These are phyloP conservation scores for Drosophila hamatofila DNA, from an alignment of 2,888 invertebrate genomes.

Conservation along the genomic window DNA sequence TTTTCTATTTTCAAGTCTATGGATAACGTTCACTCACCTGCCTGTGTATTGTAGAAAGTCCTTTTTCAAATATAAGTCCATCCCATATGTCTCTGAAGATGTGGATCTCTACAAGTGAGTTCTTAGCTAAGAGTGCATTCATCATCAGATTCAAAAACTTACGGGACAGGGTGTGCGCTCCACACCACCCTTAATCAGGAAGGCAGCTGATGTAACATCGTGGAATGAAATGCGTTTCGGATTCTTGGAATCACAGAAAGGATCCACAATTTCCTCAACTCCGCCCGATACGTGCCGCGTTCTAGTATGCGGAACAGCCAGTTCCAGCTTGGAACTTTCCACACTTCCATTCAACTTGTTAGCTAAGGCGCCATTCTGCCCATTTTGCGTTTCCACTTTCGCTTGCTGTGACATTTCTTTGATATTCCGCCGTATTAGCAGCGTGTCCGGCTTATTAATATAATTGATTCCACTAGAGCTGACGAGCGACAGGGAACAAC, in stretches of 20 bases:
- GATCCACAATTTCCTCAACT: slow-evolving; percentile 84
- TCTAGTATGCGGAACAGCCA: background rate
- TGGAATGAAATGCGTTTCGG: slow-evolving; percentile 92
- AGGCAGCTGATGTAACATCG: slow-evolving; percentile 95
- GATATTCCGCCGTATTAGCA: background rate
- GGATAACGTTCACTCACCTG: slow-evolving; percentile 87
- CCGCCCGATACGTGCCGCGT: slow-evolving; percentile 37
- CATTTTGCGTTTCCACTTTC: slow-evolving; percentile 48
- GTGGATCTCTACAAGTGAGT: slow-evolving; percentile 90
- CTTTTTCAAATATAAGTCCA: slow-evolving; percentile 96
- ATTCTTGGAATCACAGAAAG: slow-evolving; percentile 88
- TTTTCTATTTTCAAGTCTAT: background rate
- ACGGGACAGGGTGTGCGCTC: slow-evolving; percentile 94
- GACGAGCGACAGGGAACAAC: slow-evolving; percentile 41
- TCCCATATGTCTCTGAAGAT: slow-evolving; percentile 91
- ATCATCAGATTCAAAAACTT: slow-evolving; percentile 38
- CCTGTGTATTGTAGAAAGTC: slow-evolving; percentile 98
- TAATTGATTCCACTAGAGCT: slow-evolving; percentile 21
- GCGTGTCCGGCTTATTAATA: background rate
- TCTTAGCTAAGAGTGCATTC: background rate
- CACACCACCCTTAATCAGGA: slow-evolving; percentile 93
- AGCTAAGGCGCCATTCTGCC: slow-evolving; percentile 16
- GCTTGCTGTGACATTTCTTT: slow-evolving; percentile 48
- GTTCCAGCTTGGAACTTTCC: slow-evolving; percentile 18
- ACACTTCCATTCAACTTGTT: slow-evolving; percentile 14